Conservation (phyloP, 2,797 vertebrate species). For the Etheostoma nigrum region DNA sequence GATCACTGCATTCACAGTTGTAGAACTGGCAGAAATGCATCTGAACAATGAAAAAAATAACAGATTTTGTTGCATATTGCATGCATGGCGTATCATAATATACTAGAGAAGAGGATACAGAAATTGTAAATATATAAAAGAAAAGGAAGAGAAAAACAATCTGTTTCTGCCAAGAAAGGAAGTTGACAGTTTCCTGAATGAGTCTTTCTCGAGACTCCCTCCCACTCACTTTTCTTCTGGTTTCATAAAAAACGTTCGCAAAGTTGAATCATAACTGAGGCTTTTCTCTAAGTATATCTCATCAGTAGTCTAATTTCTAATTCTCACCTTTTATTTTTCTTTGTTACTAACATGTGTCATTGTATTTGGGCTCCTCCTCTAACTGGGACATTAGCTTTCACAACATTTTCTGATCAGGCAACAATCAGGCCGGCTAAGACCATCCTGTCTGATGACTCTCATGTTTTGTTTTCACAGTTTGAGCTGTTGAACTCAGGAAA, state of each 20-base stretch:
- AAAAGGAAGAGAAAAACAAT: slow-evolving; percentile 1
- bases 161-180: slow-evolving; percentile 47
- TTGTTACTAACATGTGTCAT: not conserved
- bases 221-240: slow-evolving; percentile 15
- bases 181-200: slow-evolving; percentile 54
- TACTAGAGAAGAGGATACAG: not conserved
- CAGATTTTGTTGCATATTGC: not conserved
- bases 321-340: not conserved
- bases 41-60: not conserved
- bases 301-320: not conserved
- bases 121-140: not conserved
- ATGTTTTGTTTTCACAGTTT: too few relatives aligned
- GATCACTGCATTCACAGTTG: not conserved
- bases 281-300: not conserved
- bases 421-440: too few relatives aligned
- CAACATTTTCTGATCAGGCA: too few relatives aligned
- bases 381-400: not conserved
- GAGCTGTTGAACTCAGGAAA: too few relatives aligned
- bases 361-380: not conserved
- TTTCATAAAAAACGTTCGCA: slow-evolving; percentile 34
- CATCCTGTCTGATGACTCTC: too few relatives aligned
- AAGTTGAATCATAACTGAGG: slow-evolving; percentile 4
- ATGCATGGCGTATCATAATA: not conserved
- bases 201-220: slow-evolving; percentile 51
- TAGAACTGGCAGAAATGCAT: not conserved